Evolutionary conservation across 2,797 vertebrate species (phyloP), one percentile per base, ranked within the genome.

Genomic region (Phaenicophaeus curvirostris): DNA sequence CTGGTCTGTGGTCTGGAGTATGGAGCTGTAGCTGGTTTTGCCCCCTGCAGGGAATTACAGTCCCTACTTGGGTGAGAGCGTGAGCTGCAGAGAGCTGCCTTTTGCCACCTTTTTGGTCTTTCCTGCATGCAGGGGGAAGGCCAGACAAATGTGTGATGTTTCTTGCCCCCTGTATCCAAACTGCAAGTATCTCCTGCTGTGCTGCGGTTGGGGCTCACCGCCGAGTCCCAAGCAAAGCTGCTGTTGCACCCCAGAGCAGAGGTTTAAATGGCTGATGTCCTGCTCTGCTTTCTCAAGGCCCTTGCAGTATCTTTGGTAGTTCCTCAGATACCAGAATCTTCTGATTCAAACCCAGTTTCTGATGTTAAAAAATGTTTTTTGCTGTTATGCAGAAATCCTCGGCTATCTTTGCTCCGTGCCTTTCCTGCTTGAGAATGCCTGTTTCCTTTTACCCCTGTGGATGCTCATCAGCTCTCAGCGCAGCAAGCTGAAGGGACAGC

Each of bases 261-360:
- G 59, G 11, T 81, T 78, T 65, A 33, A 62, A 41, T 17, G 8
- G 48, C 81, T 88, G 15, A 66, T 23, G 16, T 73, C 48, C 61
- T 27, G 7, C 50, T 71, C 57, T 75, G 73, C 55, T 78, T 80
- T 74, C 58, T 83, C 33, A n/a, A 65, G 35, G 33, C 46, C 89
- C 51, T 59, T 58, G 61, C 68, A 57, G 9, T 67, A 35, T 51
- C 37, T 44, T 79, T 2, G 0, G 13, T 46, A 48, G 58, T 67
- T 85, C 31, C 25, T 9, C 31, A 48, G 25, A 54, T 85, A 80
- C 35, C n/a, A 66, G 58, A 68, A 75, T 62, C 37, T 90, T 86
- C 55, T 88, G 42, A 63, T 77, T 58, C 48, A 69, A 66, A 81
- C 54, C 24, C 33, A 37, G 39, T 87, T 85, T 90, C 41, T 80